Base-by-base conservation (phyloP, 2,797 vertebrate species). In the Phyllotis vaccarum region DNA sequence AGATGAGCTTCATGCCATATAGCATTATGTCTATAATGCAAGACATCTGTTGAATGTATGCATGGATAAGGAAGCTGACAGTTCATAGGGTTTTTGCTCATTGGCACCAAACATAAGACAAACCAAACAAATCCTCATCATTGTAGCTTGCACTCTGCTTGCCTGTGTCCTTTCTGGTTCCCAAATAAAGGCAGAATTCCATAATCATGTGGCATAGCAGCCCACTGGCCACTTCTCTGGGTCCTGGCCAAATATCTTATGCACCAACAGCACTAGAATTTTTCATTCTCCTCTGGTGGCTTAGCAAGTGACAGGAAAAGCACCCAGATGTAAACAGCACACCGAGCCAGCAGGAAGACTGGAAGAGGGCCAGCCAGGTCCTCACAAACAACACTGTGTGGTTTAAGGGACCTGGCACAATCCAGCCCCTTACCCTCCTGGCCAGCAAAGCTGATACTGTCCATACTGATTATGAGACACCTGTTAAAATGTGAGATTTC, bases 121-220 rank as follows among this genome's bases (percentile, higher is more conserved):
- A 91, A 37, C 22, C 64, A 86, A 81, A 68, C 68, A 66, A 46
- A 62, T 82, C 89, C 90, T 92, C 93, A 46, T 92, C 2, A 27
- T 60, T 86, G 75, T 90, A 43, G 52, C 76, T 89, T 70, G 14
- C 6, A 24, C 85, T 87, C 56, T 46, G 91, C 92, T 90, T 68
- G 88, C 56, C 72, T n/a, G 6, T 74, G 91, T 89, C 76, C 79
- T 78, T 93, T 49, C 74, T 29, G 49, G 80, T 75, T 68, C 60
- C 95, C 97, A 96, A 95, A 95, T 97, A 96, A 97, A 96, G 97
- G 91, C 97, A 95, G 86, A 90, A 89, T 52, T 79, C 72, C 46
- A 72, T 24, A 40, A 21, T 66, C 29, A 0, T 54, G 82, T 66
- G 21, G 89, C 46, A 52, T 2, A 64, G 91, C 66, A 14, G 52